Base-by-base conservation (phyloP, 1,140 invertebrate species). In the Nebria ingens region DNA sequence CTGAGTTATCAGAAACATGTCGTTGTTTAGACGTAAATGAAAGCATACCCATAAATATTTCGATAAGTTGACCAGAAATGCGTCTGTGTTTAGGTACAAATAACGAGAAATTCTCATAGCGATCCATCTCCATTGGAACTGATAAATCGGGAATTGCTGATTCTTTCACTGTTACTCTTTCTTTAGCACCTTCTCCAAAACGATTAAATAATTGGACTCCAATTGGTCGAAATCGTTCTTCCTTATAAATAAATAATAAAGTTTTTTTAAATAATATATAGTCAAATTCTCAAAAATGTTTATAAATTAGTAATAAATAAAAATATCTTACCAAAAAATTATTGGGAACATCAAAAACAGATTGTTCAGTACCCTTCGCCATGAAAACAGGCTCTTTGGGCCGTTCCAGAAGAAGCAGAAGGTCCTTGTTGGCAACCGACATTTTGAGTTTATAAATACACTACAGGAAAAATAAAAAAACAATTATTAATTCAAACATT, bases 1-100 rank as follows among this genome's bases (percentile, higher is more conserved):
- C n/a, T n/a, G n/a, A 11, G 15, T 56, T 53, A 12, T 45, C 19
- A 20, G 2, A 12, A 19, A 22, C 3, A 51, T 19, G 53, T 53
- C 2, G 12, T 21, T 45, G 15, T 45, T 54, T 23, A 20, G 21
- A 42, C 42, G 19, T 19, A 19, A 38, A 53, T 13, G 42, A 17
- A 45, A 20, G n/a, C 25, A 22, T 61, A 76, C 79, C 72, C 70
- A 79, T 65, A 45, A 79, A 76, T 42, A 78, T 71, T 19, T 76
- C 68, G 34, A 77, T 74, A 9, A 80, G 69, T 4, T 64, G 60
- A 0, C 60, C 62, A 19, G 78, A 77, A 21, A 77, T 62, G 56
- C 62, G 67, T 11, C 74, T 69, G 62, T 82, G 80, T 2, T 65
- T 62, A 0, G 78, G 78, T 21, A 79, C 71, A 53, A 81, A 82